Evolutionary conservation across 2,888 invertebrate genomes (phyloP), one percentile per base, ranked within the genome.

Genomic region (Phyto melanocephala): DNA sequence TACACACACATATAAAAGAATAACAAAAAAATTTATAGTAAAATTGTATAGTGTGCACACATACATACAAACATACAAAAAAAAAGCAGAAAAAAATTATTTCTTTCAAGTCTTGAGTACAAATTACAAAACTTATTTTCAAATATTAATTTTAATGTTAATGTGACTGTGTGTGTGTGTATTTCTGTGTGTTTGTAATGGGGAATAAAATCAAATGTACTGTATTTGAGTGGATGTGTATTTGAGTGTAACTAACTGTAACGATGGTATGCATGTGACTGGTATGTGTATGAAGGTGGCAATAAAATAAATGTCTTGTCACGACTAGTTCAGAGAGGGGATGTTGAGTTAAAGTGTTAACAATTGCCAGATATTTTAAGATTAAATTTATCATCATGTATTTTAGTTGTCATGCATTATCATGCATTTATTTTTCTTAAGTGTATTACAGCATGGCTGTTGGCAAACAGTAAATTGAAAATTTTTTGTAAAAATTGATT

Each of bases 261-360:
- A 11, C 3, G 13, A n/a, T 22, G 3, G 8, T 13, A n/a, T 1
- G 10, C 20, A 4, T 52, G 45, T 45, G 10, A 24, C n/a, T n/a
- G n/a, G n/a, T 11, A 6, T 15, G 33, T 56, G 35, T 17, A 17
- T 2, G 17, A 56, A 33, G 56, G 33, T 33, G 33, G 33, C 33
- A 47, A 33, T 65, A 20, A 65, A 45, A 65, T 47, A 65, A 33
- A 33, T 13, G n/a, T 60, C 37, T 40, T 60, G 28, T 20, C 8
- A 15, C 2, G n/a, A 42, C 5, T 13, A 28, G n/a, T 28, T 11
- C 1, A 3, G 22, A n/a, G n/a, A n/a, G n/a, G n/a, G n/a, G n/a
- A n/a, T n/a, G 15, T 67, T n/a, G 67, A 22, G 37, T 60, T 47
- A 37, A 60, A 60, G 60, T 71, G 60, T 47, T 60, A 60, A 60